Evolutionary conservation across 2,113 vertebrate genomes (phyloP), one percentile per base, ranked within the genome.

Genomic region (Elephas maximus): DNA sequence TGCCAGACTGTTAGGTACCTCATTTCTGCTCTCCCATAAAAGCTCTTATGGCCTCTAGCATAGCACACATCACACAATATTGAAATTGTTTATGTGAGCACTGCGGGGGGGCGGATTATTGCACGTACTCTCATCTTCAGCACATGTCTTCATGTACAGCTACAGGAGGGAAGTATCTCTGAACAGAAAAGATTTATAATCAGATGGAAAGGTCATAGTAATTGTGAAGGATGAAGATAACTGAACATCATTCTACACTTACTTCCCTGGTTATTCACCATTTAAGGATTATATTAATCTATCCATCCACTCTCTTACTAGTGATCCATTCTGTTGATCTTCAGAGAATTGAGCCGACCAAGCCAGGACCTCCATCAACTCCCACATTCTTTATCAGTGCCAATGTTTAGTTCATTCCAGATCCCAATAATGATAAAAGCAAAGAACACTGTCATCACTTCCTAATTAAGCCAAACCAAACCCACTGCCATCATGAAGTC

Each of bases 371-470:
- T 53, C 18, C 11, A n/a, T 71, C 45, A 73, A 20, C 45, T 37
- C 81, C 80, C 10, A 63, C 67, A 60, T 93, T 80, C 95, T 84
- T 60, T 6, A 21, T 37, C 45, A 21, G 1, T 4, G 41, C 20
- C 71, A 57, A 71, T 21, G 28, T 41, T 77, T 18, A 48, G 57
- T 67, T 90, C 79, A 65, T 84, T 90, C 86, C 81, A 77, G 96
- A 96, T 96, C 84, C 73, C 77, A 95, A 92, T 92, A 81, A 62
- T 74, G 86, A 95, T 67, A 94, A 92, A 97, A 94, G 94, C 86
- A 85, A 93, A 94, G 91, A 91, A 74, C 41, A 74, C 89, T 89
- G 67, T 91, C 63, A 91, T 93, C 89, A 89, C 87, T 87, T 94
- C 87, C 83, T 77, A 17, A 57, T 57, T 57, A 57, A 57, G 15